These are phyloP conservation scores for Charanyca ferruginea DNA, from an alignment of 2,888 invertebrate species.

Conservation along the genomic window DNA sequence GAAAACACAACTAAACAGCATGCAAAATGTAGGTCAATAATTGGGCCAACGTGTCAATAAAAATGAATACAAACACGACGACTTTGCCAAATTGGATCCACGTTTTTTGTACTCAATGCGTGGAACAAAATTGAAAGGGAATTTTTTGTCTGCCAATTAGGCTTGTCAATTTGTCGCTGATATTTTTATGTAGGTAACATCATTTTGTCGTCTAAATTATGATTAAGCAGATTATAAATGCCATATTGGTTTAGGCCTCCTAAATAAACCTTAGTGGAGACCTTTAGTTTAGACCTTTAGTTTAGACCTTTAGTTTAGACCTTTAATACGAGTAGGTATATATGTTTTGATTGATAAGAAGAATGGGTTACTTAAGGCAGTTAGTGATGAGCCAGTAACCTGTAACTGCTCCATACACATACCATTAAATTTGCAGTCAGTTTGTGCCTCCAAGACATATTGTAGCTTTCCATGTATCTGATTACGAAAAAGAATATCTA, in stretches of 20 bases:
- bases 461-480: not conserved
- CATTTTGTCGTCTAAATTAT: constrained; percentile 43
- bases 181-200: constrained; percentile 50
- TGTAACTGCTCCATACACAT: constrained; percentile 19
- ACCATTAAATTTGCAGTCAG: constrained; percentile 13
- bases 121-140: constrained; percentile 63
- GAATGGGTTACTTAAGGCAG: constrained; percentile 36
- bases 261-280: constrained; percentile 40
- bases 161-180: constrained; percentile 56
- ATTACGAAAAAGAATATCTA: no score
- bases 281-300: no score
- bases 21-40: constrained; percentile 56
- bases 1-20: constrained; percentile 41
- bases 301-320: no score
- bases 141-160: constrained; percentile 65
- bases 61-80: constrained; percentile 63
- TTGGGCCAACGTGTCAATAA: constrained; percentile 58
- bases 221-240: constrained; percentile 42
- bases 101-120: constrained; percentile 62
- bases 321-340: no score
- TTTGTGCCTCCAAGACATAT: not conserved
- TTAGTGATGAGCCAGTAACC: constrained; percentile 22
- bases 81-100: constrained; percentile 65
- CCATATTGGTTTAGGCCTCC: constrained; percentile 45
- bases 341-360: constrained; percentile 37